Percentiles rank a stretch among this genome's conserved stretches.
Evolutionary conservation across 1,140 invertebrate genomes (phyloP).

Genomic region (Trichomalopsis sarcophagae): DNA sequence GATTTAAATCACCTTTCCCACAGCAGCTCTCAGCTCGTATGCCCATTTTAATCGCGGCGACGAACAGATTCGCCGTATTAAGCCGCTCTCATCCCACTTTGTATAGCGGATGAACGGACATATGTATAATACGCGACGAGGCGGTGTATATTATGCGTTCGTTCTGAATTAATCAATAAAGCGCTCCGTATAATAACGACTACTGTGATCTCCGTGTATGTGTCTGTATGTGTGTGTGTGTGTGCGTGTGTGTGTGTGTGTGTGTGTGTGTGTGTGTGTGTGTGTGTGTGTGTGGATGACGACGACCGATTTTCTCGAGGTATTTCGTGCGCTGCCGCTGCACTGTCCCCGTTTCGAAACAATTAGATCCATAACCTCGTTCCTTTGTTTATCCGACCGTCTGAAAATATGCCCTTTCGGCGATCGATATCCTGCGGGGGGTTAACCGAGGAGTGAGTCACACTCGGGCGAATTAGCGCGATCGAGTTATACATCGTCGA

Average conservation of each 20-base stretch:
- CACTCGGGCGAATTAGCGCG: not conserved
- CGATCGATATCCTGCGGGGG: not conserved
- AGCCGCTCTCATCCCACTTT: not conserved
- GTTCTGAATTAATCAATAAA: no score
- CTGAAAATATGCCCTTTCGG: not conserved
- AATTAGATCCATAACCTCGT: not conserved
- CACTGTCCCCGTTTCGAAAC: not conserved
- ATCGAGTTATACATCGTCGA: not conserved
- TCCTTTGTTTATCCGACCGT: not conserved
- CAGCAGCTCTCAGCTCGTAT: no score
- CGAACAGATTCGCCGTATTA: not conserved
- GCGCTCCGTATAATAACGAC: not conserved
- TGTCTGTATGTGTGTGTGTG: no score
- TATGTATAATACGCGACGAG: not conserved
- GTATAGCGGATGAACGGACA: not conserved
- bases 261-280: no score
- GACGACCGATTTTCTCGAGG: not conserved
- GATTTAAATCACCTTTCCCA: conserved; percentile 38
- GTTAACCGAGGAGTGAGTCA: not conserved
- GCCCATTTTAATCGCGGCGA: not conserved
- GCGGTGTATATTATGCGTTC: not conserved
- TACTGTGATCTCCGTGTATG: no score
- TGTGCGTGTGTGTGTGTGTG: no score
- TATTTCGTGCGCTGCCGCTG: not conserved
- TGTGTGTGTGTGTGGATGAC: no score